Base-by-base conservation (phyloP, 2,888 invertebrate species). In the Leptinotarsa juncta region DNA sequence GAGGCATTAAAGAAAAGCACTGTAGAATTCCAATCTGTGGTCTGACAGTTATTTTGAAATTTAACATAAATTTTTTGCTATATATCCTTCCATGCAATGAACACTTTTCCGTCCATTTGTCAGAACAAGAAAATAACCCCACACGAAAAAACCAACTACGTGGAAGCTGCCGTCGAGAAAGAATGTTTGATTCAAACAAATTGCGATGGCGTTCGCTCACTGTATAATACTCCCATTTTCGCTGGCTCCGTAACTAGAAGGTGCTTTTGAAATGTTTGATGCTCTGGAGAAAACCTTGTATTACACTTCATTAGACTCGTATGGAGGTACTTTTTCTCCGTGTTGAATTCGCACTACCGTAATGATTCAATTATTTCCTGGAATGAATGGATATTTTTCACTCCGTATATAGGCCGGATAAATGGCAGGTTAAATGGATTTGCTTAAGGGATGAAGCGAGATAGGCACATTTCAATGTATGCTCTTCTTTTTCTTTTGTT, bases 291-390 rank as follows among this genome's bases (percentile, higher is more conserved):
- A 65, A 71, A 51, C 48, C 71, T 51, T 57, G 71, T 71, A 66
- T 71, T 51, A 71, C 71, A 71, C 42, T 71, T 51, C 71, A 66
- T 71, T 71, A 55, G 65, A 51, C 26, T 57, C 50, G 42, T 71
- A 65, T 51, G 66, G 48, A 20, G 42, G 48, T 65, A 49, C 66
- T 71, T 71, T 65, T 51, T 71, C 71, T 49, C 23, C 65, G 65
- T 65, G 71, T 66, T 66, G 49, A 48, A 69, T 69, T 20, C 42
- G 53, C 57, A 69, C 48, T 49, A 42, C 3, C 5, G 57, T 69
- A 53, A 69, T 53, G 69, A 69, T 69, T 57, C 57, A 69, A 69
- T 69, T 69, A 69, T 42, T 62, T n/a, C 42, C n/a, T 12, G n/a
- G 32, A 62, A 62, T 62, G 26, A 42, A 62, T n/a, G 62, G 62